These are phyloP conservation scores for Strigamia transsilvanica DNA, from an alignment of 2,888 invertebrate genomes.

Conservation along the genomic window DNA sequence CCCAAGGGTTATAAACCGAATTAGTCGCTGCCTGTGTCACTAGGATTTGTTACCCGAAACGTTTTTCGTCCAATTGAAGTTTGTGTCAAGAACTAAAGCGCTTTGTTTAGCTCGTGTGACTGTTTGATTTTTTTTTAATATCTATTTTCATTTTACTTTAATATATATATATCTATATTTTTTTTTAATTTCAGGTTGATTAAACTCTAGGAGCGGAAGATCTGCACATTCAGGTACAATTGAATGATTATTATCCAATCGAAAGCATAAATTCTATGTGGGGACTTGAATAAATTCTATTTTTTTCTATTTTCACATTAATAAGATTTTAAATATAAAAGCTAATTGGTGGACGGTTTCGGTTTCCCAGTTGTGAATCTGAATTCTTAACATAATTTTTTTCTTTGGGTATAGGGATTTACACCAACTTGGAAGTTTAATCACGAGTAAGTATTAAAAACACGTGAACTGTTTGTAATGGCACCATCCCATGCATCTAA, in stretches of 20 bases:
- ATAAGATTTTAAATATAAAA: no score
- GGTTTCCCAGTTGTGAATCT: background rate
- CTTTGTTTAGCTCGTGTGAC: background rate
- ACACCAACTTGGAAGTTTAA: constrained; percentile 11
- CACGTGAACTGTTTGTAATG: background rate
- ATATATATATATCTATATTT: background rate
- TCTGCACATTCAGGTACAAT: background rate
- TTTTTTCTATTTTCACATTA: no score
- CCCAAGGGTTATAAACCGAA: constrained; percentile 19
- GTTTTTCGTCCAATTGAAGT: background rate
- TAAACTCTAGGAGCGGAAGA: background rate
- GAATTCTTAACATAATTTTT: constrained; percentile 3
- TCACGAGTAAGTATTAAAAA: constrained; percentile 23
- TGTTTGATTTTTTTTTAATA: background rate
- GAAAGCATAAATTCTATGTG: no score
- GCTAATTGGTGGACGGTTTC: background rate
- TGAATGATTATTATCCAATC: background rate
- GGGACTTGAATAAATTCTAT: no score
- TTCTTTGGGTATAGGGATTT: constrained; percentile 27
- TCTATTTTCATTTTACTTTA: background rate
- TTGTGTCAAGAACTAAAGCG: constrained; percentile 13
- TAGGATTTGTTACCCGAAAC: background rate
- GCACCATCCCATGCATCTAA: background rate
- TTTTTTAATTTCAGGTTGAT: background rate
- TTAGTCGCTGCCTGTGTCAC: constrained; percentile 23